phyloP scores from a whole-genome alignment of 2,113 vertebrate species.

The Eubucco bourcierii region DNA sequence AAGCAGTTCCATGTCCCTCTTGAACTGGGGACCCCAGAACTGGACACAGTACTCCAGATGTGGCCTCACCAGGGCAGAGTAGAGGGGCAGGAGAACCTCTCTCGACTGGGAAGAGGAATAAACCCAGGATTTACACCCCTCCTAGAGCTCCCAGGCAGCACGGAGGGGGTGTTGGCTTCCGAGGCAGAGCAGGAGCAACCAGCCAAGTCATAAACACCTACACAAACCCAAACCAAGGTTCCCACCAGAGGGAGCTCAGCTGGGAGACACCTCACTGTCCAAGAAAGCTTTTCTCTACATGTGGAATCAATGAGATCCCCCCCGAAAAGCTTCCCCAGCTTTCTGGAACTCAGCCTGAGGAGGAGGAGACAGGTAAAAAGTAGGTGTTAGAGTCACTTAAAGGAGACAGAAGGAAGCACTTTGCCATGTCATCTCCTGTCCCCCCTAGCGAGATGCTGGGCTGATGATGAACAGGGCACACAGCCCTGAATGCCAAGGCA shows the following conservation, averaged over 20 bases:
- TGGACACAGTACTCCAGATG: too few relatives aligned
- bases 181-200: not conserved
- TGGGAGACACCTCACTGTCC: not conserved
- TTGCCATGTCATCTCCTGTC: not conserved
- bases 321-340: not conserved
- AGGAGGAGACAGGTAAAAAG: not conserved
- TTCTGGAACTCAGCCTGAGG: not conserved
- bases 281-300: not conserved
- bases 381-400: not conserved
- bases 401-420: not conserved
- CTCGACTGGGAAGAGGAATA: not conserved
- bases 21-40: too few relatives aligned
- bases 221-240: not conserved
- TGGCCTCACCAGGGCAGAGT: too few relatives aligned
- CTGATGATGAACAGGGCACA: not conserved
- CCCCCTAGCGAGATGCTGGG: fast-evolving
- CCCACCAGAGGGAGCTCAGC: not conserved
- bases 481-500: not conserved
- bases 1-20: too few relatives aligned
- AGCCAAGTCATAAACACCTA: not conserved
- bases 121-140: not conserved
- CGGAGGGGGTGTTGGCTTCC: not conserved
- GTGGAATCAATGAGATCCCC: not conserved
- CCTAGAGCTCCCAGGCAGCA: fast-evolving
- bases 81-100: too few relatives aligned